Evolutionary conservation across 2,888 invertebrate species (phyloP).

Genomic region (Cryptus armator): DNA sequence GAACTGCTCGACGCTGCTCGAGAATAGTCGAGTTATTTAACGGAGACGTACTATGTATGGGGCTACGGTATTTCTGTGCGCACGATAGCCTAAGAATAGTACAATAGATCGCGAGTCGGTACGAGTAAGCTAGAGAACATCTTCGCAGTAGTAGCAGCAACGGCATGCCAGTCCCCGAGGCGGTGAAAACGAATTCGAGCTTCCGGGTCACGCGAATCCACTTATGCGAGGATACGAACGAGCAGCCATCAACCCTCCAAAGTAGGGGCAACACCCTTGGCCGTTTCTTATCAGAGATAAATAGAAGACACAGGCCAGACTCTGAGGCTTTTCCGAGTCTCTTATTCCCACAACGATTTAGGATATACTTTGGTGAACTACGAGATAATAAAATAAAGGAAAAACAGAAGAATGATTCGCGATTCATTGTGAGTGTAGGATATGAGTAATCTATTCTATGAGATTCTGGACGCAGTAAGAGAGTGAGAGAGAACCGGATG

Average conservation of each 20-base stretch:
- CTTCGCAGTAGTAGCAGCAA: constrained; percentile 11
- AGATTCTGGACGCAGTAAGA: constrained; percentile 9
- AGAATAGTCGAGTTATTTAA: constrained; percentile 69
- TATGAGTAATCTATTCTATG: constrained; percentile 36
- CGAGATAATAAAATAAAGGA: constrained; percentile 34
- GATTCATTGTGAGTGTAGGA: constrained; percentile 16
- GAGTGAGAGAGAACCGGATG: constrained; percentile 22
- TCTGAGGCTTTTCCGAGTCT: constrained; percentile 18
- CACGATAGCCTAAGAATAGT: constrained; percentile 33
- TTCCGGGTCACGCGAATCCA: constrained; percentile 66
- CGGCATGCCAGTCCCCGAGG: constrained; percentile 50
- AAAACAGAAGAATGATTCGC: constrained; percentile 38
- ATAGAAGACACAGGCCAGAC: constrained; percentile 45
- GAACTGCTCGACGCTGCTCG: constrained; percentile 52
- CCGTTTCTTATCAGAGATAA: constrained; percentile 63
- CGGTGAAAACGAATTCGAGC: constrained; percentile 71
- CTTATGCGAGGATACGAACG: constrained; percentile 57
- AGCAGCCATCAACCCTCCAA: constrained; percentile 62
- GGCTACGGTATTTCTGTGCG: background rate
- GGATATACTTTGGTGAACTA: constrained; percentile 27
- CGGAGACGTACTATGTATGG: constrained; percentile 34
- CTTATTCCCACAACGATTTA: constrained; percentile 22
- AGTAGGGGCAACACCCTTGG: constrained; percentile 61
- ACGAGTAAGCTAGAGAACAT: constrained; percentile 33
- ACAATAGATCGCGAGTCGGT: constrained; percentile 20